Evolutionary conservation across 1,140 invertebrate genomes (phyloP).

Genomic region (Grapholita molesta): DNA sequence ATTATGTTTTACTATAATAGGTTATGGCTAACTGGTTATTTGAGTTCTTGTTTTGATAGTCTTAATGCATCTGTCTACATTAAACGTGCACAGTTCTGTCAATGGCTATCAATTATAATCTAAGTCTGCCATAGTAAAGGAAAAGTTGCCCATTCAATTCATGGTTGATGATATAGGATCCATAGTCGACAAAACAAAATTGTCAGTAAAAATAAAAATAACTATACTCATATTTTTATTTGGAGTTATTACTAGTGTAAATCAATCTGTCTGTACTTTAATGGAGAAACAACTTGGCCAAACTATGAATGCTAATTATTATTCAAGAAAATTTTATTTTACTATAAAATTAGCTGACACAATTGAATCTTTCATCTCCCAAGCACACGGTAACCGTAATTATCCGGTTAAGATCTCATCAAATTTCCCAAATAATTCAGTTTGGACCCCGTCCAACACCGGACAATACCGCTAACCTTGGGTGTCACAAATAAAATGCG

Average conservation of each 20-base stretch:
- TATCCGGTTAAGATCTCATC: neutral
- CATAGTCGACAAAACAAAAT: too few relatives aligned
- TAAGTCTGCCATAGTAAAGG: too few relatives aligned
- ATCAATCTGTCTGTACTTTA: too few relatives aligned
- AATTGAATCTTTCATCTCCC: neutral
- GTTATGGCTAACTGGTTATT: conserved; percentile 9
- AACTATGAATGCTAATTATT: too few relatives aligned
- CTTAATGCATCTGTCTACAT: neutral
- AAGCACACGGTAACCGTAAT: neutral
- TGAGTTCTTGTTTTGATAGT: conserved; percentile 8
- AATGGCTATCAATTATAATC: too few relatives aligned
- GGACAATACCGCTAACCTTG: conserved; percentile 46
- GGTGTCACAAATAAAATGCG: conserved; percentile 45
- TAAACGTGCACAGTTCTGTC: neutral
- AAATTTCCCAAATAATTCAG: conserved; percentile 38
- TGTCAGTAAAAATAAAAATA: too few relatives aligned
- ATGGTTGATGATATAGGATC: too few relatives aligned
- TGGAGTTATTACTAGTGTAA: too few relatives aligned
- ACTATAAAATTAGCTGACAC: neutral
- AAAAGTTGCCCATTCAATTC: too few relatives aligned
- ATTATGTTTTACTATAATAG: conserved; percentile 2
- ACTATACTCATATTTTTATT: too few relatives aligned
- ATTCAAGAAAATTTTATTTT: too few relatives aligned
- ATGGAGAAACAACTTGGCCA: too few relatives aligned
- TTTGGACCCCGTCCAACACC: conserved; percentile 44